Percentiles rank a stretch among this genome's conserved stretches.
phyloP scores from a whole-genome alignment of 2,888 invertebrate species.

The Parthenolecanium corni region DNA sequence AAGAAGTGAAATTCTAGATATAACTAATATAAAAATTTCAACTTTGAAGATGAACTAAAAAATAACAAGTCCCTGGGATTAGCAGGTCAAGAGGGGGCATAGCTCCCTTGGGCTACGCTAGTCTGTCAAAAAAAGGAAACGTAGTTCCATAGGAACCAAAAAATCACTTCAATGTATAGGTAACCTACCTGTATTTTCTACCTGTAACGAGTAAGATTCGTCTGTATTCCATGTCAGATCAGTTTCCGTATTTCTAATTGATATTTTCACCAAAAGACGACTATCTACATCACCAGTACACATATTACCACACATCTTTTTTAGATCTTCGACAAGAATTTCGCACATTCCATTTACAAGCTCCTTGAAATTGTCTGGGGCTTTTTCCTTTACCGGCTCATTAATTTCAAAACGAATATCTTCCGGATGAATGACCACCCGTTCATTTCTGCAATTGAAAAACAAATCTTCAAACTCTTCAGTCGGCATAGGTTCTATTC shows the following conservation, averaged over 20 bases:
- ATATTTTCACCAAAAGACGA: conserved; percentile 47
- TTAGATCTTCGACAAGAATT: conserved; percentile 46
- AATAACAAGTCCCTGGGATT: too few relatives aligned
- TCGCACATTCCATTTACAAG: conserved; percentile 45
- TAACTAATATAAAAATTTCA: too few relatives aligned
- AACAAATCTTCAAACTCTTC: too few relatives aligned
- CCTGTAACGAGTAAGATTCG: conserved; percentile 53
- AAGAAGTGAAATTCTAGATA: too few relatives aligned
- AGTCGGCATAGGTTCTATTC: too few relatives aligned
- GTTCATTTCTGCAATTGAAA: conserved; percentile 35
- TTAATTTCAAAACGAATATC: conserved; percentile 47
- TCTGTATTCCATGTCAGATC: conserved; percentile 54
- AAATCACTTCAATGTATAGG: too few relatives aligned
- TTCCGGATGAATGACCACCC: conserved; percentile 48
- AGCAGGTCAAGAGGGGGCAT: too few relatives aligned
- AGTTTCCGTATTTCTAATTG: conserved; percentile 37
- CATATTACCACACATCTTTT: conserved; percentile 48
- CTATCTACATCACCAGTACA: conserved; percentile 43
- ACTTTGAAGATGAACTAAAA: too few relatives aligned
- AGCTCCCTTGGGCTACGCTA: too few relatives aligned
- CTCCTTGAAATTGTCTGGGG: not conserved
- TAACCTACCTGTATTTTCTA: conserved; percentile 49
- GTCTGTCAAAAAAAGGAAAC: too few relatives aligned
- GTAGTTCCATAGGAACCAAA: too few relatives aligned
- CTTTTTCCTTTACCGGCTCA: conserved; percentile 33